These are phyloP conservation scores for Caenorhabditis sp. DNA, from an alignment of 2,888 invertebrate genomes.

Conservation along the genomic window DNA sequence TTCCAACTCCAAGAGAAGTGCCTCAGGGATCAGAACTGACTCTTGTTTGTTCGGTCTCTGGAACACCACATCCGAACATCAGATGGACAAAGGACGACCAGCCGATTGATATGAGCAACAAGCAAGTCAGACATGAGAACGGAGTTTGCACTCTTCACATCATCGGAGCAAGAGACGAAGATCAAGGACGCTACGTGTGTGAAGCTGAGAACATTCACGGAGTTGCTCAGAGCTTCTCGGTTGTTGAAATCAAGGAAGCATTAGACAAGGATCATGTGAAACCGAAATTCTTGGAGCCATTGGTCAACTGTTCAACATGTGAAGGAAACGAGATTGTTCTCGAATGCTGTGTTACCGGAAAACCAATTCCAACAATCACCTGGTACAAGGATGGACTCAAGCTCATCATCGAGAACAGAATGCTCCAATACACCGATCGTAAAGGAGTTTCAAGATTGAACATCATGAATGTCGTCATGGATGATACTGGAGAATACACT, in stretches of 20 bases:
- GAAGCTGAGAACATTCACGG: slow-evolving; percentile 84
- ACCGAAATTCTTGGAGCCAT: slow-evolving; percentile 80
- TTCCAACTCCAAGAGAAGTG: slow-evolving; percentile 78
- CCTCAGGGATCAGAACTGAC: slow-evolving; percentile 76
- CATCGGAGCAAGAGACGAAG: slow-evolving; percentile 92
- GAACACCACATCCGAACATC: slow-evolving; percentile 79
- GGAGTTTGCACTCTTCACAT: slow-evolving; percentile 98
- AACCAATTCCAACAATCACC: slow-evolving; percentile 75
- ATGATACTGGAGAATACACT: slow-evolving; percentile 82
- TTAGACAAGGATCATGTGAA: slow-evolving; percentile 72
- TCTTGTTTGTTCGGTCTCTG: slow-evolving; percentile 81
- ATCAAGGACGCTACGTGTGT: slow-evolving; percentile 97
- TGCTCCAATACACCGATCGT: slow-evolving; percentile 82
- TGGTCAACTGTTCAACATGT: slow-evolving; percentile 77
- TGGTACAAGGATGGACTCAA: slow-evolving; percentile 83
- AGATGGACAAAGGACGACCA: slow-evolving; percentile 81
- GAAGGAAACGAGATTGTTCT: slow-evolving; percentile 80
- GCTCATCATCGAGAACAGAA: slow-evolving; percentile 79
- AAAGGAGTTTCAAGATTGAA: slow-evolving; percentile 80
- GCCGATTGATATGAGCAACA: slow-evolving; percentile 70
- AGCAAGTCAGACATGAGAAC: slow-evolving; percentile 78
- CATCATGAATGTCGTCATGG: slow-evolving; percentile 78
- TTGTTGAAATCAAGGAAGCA: slow-evolving; percentile 72
- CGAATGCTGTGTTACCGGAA: slow-evolving; percentile 78
- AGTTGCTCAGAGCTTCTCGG: slow-evolving; percentile 66